Conservation (phyloP, 1,140 invertebrate genomes). For the Aleiodes sp. region DNA sequence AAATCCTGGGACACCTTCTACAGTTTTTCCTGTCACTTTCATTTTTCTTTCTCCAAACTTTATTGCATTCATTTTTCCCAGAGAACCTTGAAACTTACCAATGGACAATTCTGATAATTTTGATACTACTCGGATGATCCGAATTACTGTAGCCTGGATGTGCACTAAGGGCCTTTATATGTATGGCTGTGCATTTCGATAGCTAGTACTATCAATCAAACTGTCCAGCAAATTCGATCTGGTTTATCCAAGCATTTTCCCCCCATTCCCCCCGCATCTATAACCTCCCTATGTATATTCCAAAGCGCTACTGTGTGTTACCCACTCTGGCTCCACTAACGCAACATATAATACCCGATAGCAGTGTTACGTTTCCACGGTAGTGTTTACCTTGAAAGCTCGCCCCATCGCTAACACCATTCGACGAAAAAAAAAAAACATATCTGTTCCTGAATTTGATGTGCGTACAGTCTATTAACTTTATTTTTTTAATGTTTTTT, state of each 20-base stretch:
- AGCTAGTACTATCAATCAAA: conserved; percentile 43
- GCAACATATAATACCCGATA: conserved; percentile 5
- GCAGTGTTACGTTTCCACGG: background rate
- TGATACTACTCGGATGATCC: no score
- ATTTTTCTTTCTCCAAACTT: background rate
- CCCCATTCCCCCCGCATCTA: background rate
- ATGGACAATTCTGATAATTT: background rate
- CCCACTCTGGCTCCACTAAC: background rate
- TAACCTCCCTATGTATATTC: background rate
- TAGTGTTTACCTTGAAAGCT: conserved; percentile 7
- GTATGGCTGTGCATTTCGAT: conserved; percentile 1
- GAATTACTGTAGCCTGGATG: background rate
- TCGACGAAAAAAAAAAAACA: background rate
- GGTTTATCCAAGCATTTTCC: conserved; percentile 22
- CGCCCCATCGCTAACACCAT: background rate
- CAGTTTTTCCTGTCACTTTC: background rate
- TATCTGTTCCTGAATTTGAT: background rate
- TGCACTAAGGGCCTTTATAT: background rate
- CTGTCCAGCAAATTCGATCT: conserved; percentile 40
- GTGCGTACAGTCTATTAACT: conserved; percentile 1
- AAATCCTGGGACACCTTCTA: conserved; percentile 14
- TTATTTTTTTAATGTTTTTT: background rate
- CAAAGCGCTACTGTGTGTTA: background rate
- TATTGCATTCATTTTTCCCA: background rate
- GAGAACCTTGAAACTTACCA: background rate